A percentile compares a stretch with the other conserved stretches of the same genome.
phyloP scores from a whole-genome alignment of 2,113 vertebrate genomes.

The Vombatus ursinus region DNA sequence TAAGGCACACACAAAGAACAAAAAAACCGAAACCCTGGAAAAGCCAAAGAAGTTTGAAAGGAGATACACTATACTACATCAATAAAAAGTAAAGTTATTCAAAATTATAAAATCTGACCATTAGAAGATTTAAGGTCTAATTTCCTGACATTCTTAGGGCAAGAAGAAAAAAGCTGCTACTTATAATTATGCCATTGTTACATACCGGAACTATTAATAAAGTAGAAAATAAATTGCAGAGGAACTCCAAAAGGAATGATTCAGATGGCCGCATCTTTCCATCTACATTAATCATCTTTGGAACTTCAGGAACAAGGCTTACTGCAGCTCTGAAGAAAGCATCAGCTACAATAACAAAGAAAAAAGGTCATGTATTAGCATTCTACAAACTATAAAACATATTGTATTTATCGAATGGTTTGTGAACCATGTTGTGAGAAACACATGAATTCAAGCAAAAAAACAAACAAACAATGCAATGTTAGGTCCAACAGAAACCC shows the following conservation, averaged over 20 bases:
- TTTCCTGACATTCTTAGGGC: background rate
- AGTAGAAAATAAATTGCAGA: conserved; percentile 94
- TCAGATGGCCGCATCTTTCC: conserved; percentile 95
- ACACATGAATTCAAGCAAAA: background rate
- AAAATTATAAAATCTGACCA: background rate
- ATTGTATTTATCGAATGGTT: background rate
- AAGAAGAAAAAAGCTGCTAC: background rate
- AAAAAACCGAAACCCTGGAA: background rate
- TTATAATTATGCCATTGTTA: background rate
- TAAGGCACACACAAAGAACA: background rate
- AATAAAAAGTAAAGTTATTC: background rate
- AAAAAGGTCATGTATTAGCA: background rate
- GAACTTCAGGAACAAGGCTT: conserved; percentile 93
- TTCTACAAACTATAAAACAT: background rate
- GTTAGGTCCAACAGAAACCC: background rate
- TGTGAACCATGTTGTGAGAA: background rate
- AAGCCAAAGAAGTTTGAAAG: background rate
- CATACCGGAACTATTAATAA: conserved; percentile 95
- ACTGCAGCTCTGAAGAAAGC: conserved; percentile 97
- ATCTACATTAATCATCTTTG: conserved; percentile 92
- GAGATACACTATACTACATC: background rate
- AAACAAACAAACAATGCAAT: background rate
- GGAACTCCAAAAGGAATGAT: conserved; percentile 93
- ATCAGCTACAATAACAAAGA: conserved; percentile 87
- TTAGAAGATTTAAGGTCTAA: background rate